A percentile compares a stretch with the other conserved stretches of the same genome.
Evolutionary conservation across 1,140 invertebrate genomes (phyloP).

Genomic region (Drosophila willistoni): DNA sequence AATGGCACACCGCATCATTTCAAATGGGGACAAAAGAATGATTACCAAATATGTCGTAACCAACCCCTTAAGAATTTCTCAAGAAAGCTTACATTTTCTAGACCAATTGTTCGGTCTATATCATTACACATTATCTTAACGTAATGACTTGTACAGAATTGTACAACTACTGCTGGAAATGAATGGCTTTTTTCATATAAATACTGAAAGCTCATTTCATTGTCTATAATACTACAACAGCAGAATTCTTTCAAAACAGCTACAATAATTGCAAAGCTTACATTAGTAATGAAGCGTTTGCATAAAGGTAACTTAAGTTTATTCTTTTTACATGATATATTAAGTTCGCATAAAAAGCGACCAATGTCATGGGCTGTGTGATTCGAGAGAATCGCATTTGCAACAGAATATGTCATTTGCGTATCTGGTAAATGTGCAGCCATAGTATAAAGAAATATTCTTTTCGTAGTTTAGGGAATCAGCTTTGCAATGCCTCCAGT

Average conservation of each 20-base stretch:
- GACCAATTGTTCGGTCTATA: background rate
- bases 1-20: background rate
- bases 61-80: background rate
- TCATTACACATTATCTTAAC: background rate
- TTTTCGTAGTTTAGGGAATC: background rate
- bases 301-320: background rate
- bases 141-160: constrained; percentile 1
- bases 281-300: constrained; percentile 6
- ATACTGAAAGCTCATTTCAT: constrained; percentile 2
- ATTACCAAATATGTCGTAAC: background rate
- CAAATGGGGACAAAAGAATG: background rate
- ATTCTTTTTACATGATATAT: background rate
- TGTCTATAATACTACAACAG: background rate
- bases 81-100: background rate
- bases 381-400: background rate
- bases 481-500: background rate
- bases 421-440: background rate
- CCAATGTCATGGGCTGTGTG: background rate
- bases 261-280: background rate
- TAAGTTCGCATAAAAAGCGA: background rate
- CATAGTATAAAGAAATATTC: background rate
- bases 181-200: background rate
- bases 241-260: too few relatives aligned
- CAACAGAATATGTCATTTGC: background rate
- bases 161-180: background rate